Base-by-base conservation (phyloP, 2,113 vertebrate genomes). In the Pitta sordida region DNA sequence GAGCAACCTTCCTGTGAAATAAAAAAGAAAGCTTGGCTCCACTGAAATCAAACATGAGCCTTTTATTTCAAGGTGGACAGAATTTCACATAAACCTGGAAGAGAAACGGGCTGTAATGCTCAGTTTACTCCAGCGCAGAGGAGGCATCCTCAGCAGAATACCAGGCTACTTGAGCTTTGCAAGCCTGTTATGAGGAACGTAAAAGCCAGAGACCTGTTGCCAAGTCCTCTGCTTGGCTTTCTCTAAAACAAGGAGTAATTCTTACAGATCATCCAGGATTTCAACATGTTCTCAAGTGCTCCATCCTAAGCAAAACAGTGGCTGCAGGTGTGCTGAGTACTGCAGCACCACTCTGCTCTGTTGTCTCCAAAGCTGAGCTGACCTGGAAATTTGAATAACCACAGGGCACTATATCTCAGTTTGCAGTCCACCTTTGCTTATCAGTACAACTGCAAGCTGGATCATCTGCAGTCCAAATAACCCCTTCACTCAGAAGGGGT, bases 51-150 rank as follows among this genome's bases (percentile, higher is more conserved):
- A 84, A 71, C 24, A 70, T 60, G 81, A 91, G 88, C 56, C 36
- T 91, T 52, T 71, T 23, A 27, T 83, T 87, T 92, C 51, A 71
- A 58, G 48, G 56, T 70, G 44, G 55, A 27, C 51, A 70, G 77
- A 76, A 84, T 84, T 91, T 84, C 52, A 56, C 49, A 39, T 44
- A 64, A 84, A 87, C 30, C 52, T 87, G 37, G 52, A 89, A 82
- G 48, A 82, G 18, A 68, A 94, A 64, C 49, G 4, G 3, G 49
- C 5, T 30, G 36, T 36, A 67, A 51, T 21, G 3, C 29, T 24
- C 0, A 0, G n/a, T 65, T 87, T 90, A 94, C 73, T 82, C 71
- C 41, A 85, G 81, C 1, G 1, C 53, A 56, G 41, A 56, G 36
- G 15, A 37, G 90, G 49, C 36, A 83, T 34, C 17, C 60, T 53